A percentile compares a stretch with the other conserved stretches of the same genome.
These are phyloP conservation scores for Drosophila imparisetae DNA, from an alignment of 2,888 invertebrate species.

Conservation along the genomic window DNA sequence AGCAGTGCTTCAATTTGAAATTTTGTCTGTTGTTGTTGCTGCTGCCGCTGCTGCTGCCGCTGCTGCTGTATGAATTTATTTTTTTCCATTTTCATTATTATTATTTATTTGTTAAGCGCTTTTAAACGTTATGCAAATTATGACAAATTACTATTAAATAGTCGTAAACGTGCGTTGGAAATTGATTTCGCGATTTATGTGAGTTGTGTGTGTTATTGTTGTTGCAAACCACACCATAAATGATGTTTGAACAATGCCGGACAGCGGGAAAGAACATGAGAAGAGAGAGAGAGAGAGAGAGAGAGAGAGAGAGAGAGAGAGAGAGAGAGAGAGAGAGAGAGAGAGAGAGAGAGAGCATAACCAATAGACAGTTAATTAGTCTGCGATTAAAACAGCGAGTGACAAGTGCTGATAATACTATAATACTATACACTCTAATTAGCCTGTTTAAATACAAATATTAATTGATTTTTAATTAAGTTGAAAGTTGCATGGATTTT, in stretches of 20 bases:
- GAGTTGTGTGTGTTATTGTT: constrained; percentile 9
- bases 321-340: not conserved
- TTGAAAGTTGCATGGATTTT: not conserved
- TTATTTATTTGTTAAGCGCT: constrained; percentile 66
- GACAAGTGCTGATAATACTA: constrained; percentile 8
- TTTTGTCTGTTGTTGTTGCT: constrained; percentile 11
- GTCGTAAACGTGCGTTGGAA: constrained; percentile 79
- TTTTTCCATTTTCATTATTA: constrained; percentile 39
- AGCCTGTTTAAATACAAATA: not conserved
- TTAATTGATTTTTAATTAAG: not conserved
- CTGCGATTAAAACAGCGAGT: not conserved
- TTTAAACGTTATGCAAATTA: constrained; percentile 83
- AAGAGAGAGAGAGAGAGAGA: not conserved
- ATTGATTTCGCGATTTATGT: constrained; percentile 56
- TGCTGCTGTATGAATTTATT: not conserved
- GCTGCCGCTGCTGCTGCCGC: constrained; percentile 7
- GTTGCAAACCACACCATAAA: constrained; percentile 7
- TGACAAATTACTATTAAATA: constrained; percentile 82
- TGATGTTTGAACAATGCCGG: constrained; percentile 2
- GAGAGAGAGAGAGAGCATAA: not conserved
- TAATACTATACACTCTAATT: not conserved
- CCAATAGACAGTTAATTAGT: not conserved
- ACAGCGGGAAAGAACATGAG: not conserved
- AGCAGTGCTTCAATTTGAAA: constrained; percentile 20
- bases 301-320: not conserved